A percentile compares a stretch with the other conserved stretches of the same genome.
These are phyloP conservation scores for Frankliniella intonsa DNA, from an alignment of 2,888 invertebrate species.

Conservation along the genomic window DNA sequence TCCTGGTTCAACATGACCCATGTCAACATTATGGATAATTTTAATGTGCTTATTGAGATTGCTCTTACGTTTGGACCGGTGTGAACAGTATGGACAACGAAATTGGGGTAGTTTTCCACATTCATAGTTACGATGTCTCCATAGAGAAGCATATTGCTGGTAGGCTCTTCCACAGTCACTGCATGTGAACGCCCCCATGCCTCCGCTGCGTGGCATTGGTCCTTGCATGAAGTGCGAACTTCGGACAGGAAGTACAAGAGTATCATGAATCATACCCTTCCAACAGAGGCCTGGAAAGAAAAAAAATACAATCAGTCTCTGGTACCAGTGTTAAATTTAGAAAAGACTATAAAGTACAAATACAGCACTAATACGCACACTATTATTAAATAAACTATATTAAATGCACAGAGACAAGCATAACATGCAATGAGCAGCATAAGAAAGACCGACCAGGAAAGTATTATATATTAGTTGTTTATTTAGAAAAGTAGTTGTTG, in stretches of 20 bases:
- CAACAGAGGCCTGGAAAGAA: not conserved
- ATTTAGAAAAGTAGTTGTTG: not conserved
- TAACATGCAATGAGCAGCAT: too few relatives aligned
- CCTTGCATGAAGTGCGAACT: constrained; percentile 15
- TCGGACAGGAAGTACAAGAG: not conserved
- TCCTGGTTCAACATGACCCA: constrained; percentile 4
- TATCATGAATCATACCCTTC: constrained; percentile 13
- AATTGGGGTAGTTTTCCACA: constrained; percentile 41
- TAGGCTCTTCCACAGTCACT: constrained; percentile 41
- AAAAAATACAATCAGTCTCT: not conserved
- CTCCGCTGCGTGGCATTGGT: constrained; percentile 39
- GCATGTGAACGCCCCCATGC: constrained; percentile 42
- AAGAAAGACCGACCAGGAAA: too few relatives aligned
- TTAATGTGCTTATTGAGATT: constrained; percentile 31
- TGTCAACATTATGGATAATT: constrained; percentile 30
- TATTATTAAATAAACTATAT: too few relatives aligned
- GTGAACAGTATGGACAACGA: constrained; percentile 44
- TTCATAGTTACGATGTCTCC: constrained; percentile 40
- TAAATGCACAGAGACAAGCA: too few relatives aligned
- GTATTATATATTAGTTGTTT: not conserved
- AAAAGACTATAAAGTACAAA: not conserved
- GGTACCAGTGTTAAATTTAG: not conserved
- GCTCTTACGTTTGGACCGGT: constrained; percentile 32
- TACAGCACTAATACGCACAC: too few relatives aligned
- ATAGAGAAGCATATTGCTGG: constrained; percentile 41